phyloP scores from a whole-genome alignment of 2,797 vertebrate species.

The Adrianichthys oophorus region DNA sequence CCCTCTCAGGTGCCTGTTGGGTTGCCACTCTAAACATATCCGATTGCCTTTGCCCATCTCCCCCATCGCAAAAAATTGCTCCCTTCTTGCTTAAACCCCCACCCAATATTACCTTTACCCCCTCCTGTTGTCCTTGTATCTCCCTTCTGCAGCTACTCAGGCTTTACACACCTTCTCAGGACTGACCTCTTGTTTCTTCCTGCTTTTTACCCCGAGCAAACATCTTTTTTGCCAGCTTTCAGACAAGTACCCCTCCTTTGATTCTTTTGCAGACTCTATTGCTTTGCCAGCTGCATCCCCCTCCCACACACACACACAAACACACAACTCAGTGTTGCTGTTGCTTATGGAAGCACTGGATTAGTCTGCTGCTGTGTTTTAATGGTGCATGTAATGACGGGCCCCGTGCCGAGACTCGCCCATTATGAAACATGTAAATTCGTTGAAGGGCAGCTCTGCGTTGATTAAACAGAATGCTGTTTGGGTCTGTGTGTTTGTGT shows the following conservation, averaged over 20 bases:
- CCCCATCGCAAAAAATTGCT: too few species aligned
- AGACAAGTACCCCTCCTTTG: conserved; percentile 1
- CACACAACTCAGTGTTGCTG: conserved; percentile 13
- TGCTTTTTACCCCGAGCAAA: background rate
- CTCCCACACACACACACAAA: background rate
- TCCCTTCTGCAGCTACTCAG: background rate
- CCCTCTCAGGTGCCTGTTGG: background rate
- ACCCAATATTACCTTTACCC: background rate
- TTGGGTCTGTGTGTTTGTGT: conserved; percentile 15
- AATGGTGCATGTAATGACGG: conserved; percentile 67
- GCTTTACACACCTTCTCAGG: background rate
- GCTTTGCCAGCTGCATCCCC: conserved; percentile 3
- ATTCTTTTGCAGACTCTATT: conserved; percentile 9
- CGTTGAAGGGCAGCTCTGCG: conserved; percentile 54
- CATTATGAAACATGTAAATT: conserved; percentile 61
- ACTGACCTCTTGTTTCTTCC: background rate
- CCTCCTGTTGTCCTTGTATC: background rate
- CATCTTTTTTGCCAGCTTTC: background rate
- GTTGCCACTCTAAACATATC: too few species aligned
- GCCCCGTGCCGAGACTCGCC: conserved; percentile 43
- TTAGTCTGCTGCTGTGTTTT: conserved; percentile 68
- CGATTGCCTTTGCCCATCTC: too few species aligned
- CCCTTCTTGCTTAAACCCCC: too few species aligned
- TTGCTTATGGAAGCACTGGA: conserved; percentile 51
- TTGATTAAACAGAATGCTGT: conserved; percentile 40